A percentile compares a stretch with the other conserved stretches of the same genome.
Evolutionary conservation across 2,113 vertebrate genomes (phyloP).

Genomic region (Abramis brama): DNA sequence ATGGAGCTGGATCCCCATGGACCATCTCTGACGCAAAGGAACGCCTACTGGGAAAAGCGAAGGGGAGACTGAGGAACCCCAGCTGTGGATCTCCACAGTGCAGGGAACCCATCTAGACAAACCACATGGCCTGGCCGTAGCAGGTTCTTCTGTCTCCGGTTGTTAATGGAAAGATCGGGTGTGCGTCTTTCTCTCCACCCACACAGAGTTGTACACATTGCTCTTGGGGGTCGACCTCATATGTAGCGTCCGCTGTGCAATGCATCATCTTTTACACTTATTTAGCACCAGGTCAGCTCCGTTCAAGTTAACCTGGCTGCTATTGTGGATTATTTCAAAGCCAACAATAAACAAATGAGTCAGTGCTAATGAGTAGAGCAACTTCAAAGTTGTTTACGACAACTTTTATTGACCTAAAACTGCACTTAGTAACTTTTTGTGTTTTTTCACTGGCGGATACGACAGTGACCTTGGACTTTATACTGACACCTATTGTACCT

Average conservation of each 20-base stretch:
- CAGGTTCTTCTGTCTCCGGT: background rate
- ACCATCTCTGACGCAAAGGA: conserved; percentile 39
- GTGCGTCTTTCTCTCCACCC: background rate
- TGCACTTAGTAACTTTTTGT: background rate
- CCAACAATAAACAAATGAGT: conserved; percentile 26
- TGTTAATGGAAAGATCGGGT: background rate
- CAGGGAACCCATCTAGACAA: background rate
- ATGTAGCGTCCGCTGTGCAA: background rate
- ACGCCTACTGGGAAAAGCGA: conserved; percentile 14
- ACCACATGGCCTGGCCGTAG: background rate
- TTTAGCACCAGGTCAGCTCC: conserved; percentile 29
- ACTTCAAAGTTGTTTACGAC: background rate
- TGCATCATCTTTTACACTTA: conserved; percentile 30
- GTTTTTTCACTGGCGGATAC: background rate
- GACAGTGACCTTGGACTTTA: background rate
- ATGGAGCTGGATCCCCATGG: conserved; percentile 30
- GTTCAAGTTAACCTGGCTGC: conserved; percentile 1
- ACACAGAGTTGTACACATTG: background rate
- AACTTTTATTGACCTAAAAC: conserved; percentile 1
- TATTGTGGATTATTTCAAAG: conserved; percentile 20
- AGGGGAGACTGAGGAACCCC: background rate
- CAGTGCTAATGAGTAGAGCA: background rate
- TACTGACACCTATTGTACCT: background rate
- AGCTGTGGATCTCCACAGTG: conserved; percentile 28
- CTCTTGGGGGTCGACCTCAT: background rate